A percentile compares a stretch with the other conserved stretches of the same genome.
Conservation (phyloP, 2,113 vertebrate species). For the Pan troglodytes region NHGRI_mPanTro3-v2.1_pri NC_072403.2:136093001-136093500, state of each 20-base stretch:
- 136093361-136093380: not conserved
- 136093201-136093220: not conserved
- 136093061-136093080: not conserved
- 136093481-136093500: not conserved
- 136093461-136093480: not conserved
- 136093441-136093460: not conserved
- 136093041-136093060: not conserved
- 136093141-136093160: not conserved
- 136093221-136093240: not conserved
- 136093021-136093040: not conserved
- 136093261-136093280: not conserved
- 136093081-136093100: not conserved
- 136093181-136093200: not conserved
- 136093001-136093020: not conserved
- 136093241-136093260: not conserved
- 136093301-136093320: not conserved
- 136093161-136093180: not conserved
- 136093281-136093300: not conserved
- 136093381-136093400: not conserved
- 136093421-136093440: not conserved
- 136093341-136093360: not conserved
- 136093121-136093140: not conserved
- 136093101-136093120: not conserved
- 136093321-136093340: not conserved
- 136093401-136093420: not conserved